These are phyloP conservation scores for Achatina immaculata DNA, from an alignment of 1,140 invertebrate species.

Conservation along the genomic window DNA sequence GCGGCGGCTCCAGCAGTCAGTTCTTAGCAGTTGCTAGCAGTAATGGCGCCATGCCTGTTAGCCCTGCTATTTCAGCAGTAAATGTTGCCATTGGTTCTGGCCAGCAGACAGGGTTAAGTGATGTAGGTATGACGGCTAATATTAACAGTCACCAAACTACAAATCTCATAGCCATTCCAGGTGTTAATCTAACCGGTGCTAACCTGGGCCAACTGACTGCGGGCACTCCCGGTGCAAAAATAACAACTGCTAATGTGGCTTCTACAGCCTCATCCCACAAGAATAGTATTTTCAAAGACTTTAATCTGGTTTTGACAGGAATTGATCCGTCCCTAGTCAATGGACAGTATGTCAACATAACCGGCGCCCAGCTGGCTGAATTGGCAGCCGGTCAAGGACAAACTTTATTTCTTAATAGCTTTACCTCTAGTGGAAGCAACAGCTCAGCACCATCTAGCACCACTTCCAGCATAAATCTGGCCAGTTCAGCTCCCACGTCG, in stretches of 20 bases:
- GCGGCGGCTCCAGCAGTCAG: neutral
- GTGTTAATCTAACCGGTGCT: conserved; percentile 57
- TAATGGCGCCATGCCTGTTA: conserved; percentile 24
- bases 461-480: neutral
- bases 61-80: neutral
- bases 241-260: neutral
- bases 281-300: conserved; percentile 60
- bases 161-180: conserved; percentile 61
- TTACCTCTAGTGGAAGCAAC: conserved; percentile 10
- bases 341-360: conserved; percentile 61
- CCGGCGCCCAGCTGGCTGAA: conserved; percentile 53
- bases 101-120: conserved; percentile 29
- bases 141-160: conserved; percentile 47
- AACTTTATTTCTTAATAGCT: conserved; percentile 30
- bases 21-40: conserved; percentile 16
- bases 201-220: conserved; percentile 56
- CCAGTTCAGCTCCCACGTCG: neutral
- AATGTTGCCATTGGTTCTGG: neutral
- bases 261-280: conserved; percentile 21
- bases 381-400: conserved; percentile 44
- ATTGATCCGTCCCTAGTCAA: conserved; percentile 58
- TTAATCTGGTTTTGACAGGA: conserved; percentile 61
- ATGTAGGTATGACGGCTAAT: conserved; percentile 24
- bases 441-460: neutral
- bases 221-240: conserved; percentile 47